Evolutionary conservation across 2,797 vertebrate species (phyloP).

Genomic region (Xenops minutus): DNA sequence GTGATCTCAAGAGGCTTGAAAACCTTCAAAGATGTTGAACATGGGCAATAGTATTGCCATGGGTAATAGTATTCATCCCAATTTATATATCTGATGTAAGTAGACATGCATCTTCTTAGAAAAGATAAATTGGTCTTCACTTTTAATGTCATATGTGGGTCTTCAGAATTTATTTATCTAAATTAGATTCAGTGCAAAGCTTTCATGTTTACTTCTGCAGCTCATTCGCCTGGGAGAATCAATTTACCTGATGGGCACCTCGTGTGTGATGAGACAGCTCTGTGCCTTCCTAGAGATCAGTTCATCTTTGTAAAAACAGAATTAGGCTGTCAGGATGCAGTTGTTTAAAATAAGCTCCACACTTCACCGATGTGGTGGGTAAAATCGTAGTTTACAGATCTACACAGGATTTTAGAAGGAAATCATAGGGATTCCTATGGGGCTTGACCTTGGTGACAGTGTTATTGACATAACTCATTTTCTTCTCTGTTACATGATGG

Average conservation of each 20-base stretch:
- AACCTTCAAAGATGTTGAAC: not conserved
- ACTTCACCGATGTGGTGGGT: not conserved
- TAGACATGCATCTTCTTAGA: not conserved
- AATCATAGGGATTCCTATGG: not conserved
- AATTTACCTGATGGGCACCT: not conserved
- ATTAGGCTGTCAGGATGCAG: not conserved
- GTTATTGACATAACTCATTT: slow-evolving; percentile 39
- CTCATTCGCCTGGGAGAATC: not conserved
- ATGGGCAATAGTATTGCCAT: not conserved
- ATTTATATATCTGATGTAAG: not conserved
- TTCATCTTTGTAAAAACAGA: not conserved
- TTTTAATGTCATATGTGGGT: not conserved
- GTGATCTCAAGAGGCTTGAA: not conserved
- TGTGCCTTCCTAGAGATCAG: not conserved
- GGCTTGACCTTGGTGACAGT: slow-evolving; percentile 23
- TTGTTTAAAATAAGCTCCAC: slow-evolving; percentile 3
- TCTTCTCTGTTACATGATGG: not conserved
- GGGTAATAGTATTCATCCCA: not conserved
- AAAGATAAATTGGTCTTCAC: not conserved
- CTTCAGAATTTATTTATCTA: not conserved
- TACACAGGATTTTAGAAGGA: not conserved
- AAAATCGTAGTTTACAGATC: not conserved
- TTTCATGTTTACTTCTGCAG: not conserved
- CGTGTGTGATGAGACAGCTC: not conserved
- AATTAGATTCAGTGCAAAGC: not conserved